Percentiles rank a stretch among this genome's conserved stretches.
Conservation (phyloP, 2,888 invertebrate genomes). For the Lobophora halterata region DNA sequence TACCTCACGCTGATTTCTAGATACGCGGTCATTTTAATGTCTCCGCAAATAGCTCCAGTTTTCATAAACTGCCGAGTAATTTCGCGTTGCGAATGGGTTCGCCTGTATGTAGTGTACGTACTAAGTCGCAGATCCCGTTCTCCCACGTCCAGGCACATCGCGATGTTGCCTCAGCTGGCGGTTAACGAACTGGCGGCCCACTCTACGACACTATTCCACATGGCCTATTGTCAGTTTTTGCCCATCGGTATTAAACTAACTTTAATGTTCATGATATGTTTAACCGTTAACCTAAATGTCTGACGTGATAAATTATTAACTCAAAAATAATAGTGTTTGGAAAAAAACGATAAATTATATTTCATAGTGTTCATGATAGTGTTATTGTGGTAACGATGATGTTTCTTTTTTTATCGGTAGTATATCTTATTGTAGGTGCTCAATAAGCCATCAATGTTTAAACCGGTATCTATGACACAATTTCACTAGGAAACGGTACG, state of each 20-base stretch:
- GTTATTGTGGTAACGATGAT: constrained; percentile 27
- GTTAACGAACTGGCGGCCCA: constrained; percentile 66
- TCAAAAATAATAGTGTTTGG: constrained; percentile 2
- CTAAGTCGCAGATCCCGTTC: constrained; percentile 68
- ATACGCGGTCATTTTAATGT: constrained; percentile 43
- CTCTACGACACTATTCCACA: constrained; percentile 40
- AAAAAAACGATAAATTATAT: constrained; percentile 11
- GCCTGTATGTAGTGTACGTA: constrained; percentile 40
- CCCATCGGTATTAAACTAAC: constrained; percentile 31
- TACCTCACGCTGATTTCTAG: too few relatives aligned
- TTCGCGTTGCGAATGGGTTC: constrained; percentile 42
- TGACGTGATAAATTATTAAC: constrained; percentile 14
- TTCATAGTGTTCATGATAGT: constrained; percentile 19
- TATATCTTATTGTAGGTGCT: constrained; percentile 29
- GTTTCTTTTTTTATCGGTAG: constrained; percentile 20
- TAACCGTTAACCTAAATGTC: constrained; percentile 36
- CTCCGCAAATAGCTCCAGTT: constrained; percentile 53
- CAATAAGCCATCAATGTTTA: constrained; percentile 33
- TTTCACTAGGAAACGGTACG: constrained; percentile 39
- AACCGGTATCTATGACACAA: constrained; percentile 34
- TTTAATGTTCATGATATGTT: constrained; percentile 33
- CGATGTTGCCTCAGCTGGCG: constrained; percentile 43
- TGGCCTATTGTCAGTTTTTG: constrained; percentile 46
- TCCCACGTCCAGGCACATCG: constrained; percentile 62
- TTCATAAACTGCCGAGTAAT: constrained; percentile 57